Conservation (phyloP, 2,888 invertebrate species). For the Eulithis testata region DNA sequence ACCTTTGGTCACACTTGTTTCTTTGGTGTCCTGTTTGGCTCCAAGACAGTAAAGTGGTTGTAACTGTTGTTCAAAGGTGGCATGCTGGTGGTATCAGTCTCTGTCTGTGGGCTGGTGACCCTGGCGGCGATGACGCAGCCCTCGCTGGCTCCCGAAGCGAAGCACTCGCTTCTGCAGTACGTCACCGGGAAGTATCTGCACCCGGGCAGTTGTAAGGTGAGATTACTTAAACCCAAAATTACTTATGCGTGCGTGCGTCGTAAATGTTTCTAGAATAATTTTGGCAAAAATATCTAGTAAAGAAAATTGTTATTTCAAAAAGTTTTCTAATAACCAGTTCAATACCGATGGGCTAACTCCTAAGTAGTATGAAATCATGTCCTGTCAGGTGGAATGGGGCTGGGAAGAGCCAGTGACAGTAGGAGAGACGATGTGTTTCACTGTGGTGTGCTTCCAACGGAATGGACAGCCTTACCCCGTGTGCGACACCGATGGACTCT, state of each 20-base stretch:
- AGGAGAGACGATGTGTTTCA: constrained; percentile 96
- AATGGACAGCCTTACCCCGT: constrained; percentile 98
- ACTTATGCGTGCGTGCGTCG: too few relatives aligned
- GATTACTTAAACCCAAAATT: constrained; percentile 19
- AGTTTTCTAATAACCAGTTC: too few relatives aligned
- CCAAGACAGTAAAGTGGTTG: not conserved
- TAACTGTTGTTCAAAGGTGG: constrained; percentile 84
- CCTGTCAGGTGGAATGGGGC: constrained; percentile 89
- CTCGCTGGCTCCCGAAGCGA: constrained; percentile 94
- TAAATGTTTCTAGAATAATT: too few relatives aligned
- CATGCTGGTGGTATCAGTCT: constrained; percentile 95
- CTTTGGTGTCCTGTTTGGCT: too few relatives aligned
- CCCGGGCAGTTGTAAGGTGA: constrained; percentile 92
- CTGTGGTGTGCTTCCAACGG: constrained; percentile 95
- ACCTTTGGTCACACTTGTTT: too few relatives aligned
- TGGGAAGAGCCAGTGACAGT: constrained; percentile 96
- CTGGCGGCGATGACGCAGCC: constrained; percentile 96
- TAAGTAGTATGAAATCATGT: not conserved
- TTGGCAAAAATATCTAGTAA: too few relatives aligned
- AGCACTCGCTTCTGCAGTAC: constrained; percentile 94
- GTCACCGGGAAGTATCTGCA: constrained; percentile 96
- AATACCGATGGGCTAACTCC: not conserved
- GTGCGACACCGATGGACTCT: constrained; percentile 95
- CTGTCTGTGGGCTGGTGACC: constrained; percentile 94
- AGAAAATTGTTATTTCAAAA: too few relatives aligned